Evolutionary conservation across 2,888 invertebrate genomes (phyloP), one percentile per base, ranked within the genome.

Genomic region (Rhingia campestris): DNA sequence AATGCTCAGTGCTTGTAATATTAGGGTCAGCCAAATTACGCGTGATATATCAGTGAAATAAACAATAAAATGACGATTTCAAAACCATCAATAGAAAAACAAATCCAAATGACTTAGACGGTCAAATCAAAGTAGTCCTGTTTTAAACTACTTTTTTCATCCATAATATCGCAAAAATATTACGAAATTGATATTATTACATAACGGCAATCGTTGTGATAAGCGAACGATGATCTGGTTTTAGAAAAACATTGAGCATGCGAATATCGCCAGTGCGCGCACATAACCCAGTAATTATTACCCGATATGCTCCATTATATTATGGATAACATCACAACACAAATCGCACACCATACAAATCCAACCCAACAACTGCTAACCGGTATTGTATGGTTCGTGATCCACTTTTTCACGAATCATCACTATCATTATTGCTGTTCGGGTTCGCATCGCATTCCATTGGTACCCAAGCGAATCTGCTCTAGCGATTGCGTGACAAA

Each of bases 331-430:
- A 82, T 82, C 81, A 49, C 35, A 53, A 59, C 35, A 72, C 70
- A 41, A 37, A 14, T 14, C 47, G 43, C 47, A 12, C 56, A 59
- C 43, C 10, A 43, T 30, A 33, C 4, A 22, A 14, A 32, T 22
- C 53, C 6, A 10, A 14, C n/a, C 41, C 35, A 45, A 35, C 49
- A 66, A 32, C 22, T 30, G 37, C 73, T 56, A 85, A 86, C 85
- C 85, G 66, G 81, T 86, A 86, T 58, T 47, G 10, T 66, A 61
- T 45, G 47, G 74, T 56, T 75, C 75, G 61, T 84, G 84, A 84
- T 84, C 84, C 84, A 84, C 84, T 84, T 84, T n/a, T 84, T 84
- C 74, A 84, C 80, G 74, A 84, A 74, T 79, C 84, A 74, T 84
- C 84, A 84, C 84, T 80, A 80, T 84, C 70, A 84, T 84, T 84